Evolutionary conservation across 2,797 vertebrate genomes (phyloP), one percentile per base, ranked within the genome.

Genomic region (Clarias platycephalus): DNA sequence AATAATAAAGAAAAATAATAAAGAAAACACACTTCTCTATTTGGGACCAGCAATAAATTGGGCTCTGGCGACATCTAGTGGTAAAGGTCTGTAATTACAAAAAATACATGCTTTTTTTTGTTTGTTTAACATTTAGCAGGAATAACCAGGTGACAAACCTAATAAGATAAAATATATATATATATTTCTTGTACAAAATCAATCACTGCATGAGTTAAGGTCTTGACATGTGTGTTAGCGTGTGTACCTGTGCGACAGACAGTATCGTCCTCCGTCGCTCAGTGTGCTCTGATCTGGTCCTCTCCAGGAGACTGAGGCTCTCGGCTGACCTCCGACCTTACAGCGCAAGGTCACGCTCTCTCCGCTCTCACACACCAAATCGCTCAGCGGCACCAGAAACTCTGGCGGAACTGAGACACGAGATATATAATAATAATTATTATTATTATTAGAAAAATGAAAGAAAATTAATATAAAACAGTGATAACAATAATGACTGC

Each of bases 281-380:
- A 99, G 94, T 89, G 92, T 95, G 91, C 92, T 96, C 92, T 97
- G 96, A 92, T 97, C 93, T 74, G 98, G 98, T 88, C 97, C 96
- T 66, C 96, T 97, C 98, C 98, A 99, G 91, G 96, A 96, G 91
- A 98, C 88, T 0, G 95, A 92, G 89, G 96, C 96, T 90, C 95
- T 96, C 66, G 97, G 97, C 86, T 97, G 97, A 90, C 97, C 96
- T 84, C 97, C 98, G 86, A 98, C 95, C 90, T 98, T 98, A 93
- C 98, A 99, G 91, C 96, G 94, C 71, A 99, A 95, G 88, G 96
- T 96, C 92, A 97, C 95, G 60, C 95, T 97, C 93, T 99, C 97
- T 64, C 97, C 97, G 88, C 94, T 96, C 94, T 99, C 97, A 89
- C 97, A 98, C 0, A 96, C 96, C 89, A 97, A 94, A 88, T 99